These are phyloP conservation scores for Drosophila cracens DNA, from an alignment of 2,888 invertebrate genomes.

Conservation along the genomic window DNA sequence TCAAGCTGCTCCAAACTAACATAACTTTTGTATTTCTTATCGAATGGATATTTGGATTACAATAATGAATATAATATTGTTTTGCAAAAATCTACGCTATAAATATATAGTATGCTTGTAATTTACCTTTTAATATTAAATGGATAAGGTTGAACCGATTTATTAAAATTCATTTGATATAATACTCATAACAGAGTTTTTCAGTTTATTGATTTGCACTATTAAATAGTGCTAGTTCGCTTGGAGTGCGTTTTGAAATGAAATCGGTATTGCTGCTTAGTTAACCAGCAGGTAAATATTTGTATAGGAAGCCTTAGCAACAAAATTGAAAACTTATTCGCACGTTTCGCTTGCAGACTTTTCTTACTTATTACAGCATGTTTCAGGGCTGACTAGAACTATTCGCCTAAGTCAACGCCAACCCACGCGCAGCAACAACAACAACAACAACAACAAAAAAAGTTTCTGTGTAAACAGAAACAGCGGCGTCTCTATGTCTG, in stretches of 20 bases:
- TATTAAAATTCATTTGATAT: neutral
- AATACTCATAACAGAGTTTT: neutral
- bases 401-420: constrained; percentile 43
- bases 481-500: constrained; percentile 58
- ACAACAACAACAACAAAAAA: constrained; percentile 37
- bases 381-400: constrained; percentile 55
- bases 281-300: constrained; percentile 58
- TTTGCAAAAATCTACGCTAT: neutral
- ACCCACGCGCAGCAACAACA: constrained; percentile 28
- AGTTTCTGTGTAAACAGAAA: constrained; percentile 65
- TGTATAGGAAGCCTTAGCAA: constrained; percentile 24
- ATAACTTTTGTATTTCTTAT: neutral
- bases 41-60: neutral
- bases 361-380: constrained; percentile 43
- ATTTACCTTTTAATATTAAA: neutral
- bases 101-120: neutral
- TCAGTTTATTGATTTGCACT: constrained; percentile 6
- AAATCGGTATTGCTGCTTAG: constrained; percentile 38
- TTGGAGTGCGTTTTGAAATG: constrained; percentile 15
- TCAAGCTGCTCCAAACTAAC: constrained; percentile 1
- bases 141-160: neutral
- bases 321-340: constrained; percentile 68
- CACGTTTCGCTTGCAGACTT: constrained; percentile 68
- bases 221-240: neutral
- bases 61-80: neutral